These are phyloP conservation scores for Chrysomallon squamiferum DNA, from an alignment of 1,140 invertebrate genomes.

Conservation along the genomic window DNA sequence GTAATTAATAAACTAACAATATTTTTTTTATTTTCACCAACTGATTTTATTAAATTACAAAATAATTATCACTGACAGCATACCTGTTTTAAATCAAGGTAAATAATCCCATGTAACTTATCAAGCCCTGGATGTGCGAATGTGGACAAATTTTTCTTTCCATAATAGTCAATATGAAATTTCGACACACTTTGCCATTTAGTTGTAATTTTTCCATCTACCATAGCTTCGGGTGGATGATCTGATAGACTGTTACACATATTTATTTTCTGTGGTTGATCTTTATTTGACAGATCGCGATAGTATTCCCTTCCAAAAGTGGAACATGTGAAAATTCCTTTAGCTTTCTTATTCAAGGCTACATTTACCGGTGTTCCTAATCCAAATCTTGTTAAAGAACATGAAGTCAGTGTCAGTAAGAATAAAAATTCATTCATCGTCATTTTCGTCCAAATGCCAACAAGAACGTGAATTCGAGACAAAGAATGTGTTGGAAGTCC, in stretches of 20 bases:
- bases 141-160: not conserved
- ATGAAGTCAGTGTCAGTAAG: too few relatives aligned
- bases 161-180: not conserved
- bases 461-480: too few relatives aligned
- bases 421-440: too few relatives aligned
- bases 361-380: not conserved
- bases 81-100: constrained; percentile 2
- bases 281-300: not conserved
- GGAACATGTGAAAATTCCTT: not conserved
- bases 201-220: not conserved
- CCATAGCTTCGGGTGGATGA: not conserved
- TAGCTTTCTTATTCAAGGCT: not conserved
- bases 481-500: too few relatives aligned
- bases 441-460: too few relatives aligned
- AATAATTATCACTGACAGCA: too few relatives aligned
- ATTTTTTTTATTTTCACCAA: too few relatives aligned
- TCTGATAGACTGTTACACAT: not conserved
- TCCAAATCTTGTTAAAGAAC: not conserved
- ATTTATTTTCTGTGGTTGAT: not conserved
- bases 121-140: not conserved
- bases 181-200: not conserved
- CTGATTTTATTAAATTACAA: too few relatives aligned
- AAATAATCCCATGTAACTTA: not conserved
- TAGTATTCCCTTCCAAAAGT: not conserved
- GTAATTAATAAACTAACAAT: too few relatives aligned